phyloP scores from a whole-genome alignment of 2,888 invertebrate genomes.

The Drosophila recens region DNA sequence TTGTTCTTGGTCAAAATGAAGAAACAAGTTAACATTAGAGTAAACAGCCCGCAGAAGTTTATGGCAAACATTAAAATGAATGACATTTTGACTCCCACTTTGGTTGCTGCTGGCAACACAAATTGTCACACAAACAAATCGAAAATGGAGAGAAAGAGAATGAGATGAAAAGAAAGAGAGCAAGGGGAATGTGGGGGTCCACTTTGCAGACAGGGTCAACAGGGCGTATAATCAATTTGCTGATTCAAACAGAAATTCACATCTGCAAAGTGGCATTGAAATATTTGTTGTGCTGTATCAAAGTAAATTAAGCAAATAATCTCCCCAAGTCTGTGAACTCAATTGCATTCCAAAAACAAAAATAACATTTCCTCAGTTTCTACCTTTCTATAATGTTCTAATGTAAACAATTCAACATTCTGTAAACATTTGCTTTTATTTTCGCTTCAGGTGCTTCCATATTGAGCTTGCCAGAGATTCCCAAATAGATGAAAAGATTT shows the following conservation, averaged over 20 bases:
- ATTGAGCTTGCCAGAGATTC: not conserved
- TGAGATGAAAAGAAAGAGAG: not conserved
- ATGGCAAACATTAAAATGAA: conserved; percentile 32
- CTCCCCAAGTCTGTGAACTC: not conserved
- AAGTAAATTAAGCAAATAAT: conserved; percentile 32
- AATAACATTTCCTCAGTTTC: not conserved
- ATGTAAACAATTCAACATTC: conserved; percentile 5
- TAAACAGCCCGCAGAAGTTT: conserved; percentile 48
- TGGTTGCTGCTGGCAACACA: conserved; percentile 32
- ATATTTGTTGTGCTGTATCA: conserved; percentile 1
- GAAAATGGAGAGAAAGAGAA: not conserved
- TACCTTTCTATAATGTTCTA: not conserved
- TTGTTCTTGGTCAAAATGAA: conserved; percentile 7
- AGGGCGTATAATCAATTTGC: conserved; percentile 21
- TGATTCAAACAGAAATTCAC: conserved; percentile 10
- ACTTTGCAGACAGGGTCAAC: not conserved
- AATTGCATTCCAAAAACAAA: conserved; percentile 16
- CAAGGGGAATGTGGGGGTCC: not conserved
- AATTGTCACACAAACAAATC: conserved; percentile 44
- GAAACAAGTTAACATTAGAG: conserved; percentile 27
- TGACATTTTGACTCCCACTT: conserved; percentile 26
- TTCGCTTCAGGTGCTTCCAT: conserved; percentile 2
- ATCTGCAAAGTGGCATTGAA: conserved; percentile 6
- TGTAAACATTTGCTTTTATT: conserved; percentile 9
- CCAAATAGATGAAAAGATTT: not conserved